Evolutionary conservation across 1,140 invertebrate species (phyloP).

Genomic region (Sminthurinus signatus): DNA sequence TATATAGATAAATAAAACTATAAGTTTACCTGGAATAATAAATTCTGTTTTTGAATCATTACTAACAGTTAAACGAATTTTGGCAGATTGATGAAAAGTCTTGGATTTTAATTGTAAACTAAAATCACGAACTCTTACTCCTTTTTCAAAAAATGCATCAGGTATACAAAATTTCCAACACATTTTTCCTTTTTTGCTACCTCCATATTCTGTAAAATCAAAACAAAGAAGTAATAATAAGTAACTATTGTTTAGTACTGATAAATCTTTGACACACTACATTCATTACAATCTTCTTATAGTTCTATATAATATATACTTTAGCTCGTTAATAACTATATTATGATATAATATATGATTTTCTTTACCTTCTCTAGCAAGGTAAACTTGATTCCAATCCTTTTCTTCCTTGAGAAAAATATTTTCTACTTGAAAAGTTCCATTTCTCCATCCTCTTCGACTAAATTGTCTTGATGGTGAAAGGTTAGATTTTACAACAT

Average conservation of each 20-base stretch:
- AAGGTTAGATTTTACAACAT: constrained; percentile 51
- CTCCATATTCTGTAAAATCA: background rate
- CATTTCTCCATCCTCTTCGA: constrained; percentile 56
- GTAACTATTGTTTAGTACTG: too few species aligned
- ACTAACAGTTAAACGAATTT: background rate
- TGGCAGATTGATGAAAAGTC: constrained; percentile 12
- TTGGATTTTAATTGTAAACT: background rate
- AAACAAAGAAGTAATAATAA: too few species aligned
- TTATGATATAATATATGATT: too few species aligned
- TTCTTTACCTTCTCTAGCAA: constrained; percentile 54
- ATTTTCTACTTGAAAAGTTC: constrained; percentile 54
- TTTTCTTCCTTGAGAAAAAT: constrained; percentile 77
- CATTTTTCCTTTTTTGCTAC: background rate
- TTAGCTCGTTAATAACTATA: too few species aligned
- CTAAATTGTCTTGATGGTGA: constrained; percentile 39
- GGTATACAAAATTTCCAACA: constrained; percentile 19
- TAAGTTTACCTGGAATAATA: background rate
- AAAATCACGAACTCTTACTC: background rate
- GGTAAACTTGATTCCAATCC: constrained; percentile 89
- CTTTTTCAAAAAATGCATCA: background rate
- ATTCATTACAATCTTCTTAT: too few species aligned
- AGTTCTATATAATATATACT: too few species aligned
- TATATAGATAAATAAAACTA: too few species aligned
- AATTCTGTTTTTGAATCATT: background rate
- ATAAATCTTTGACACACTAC: too few species aligned